These are phyloP conservation scores for Xanthostigma xanthostigma DNA, from an alignment of 2,888 invertebrate genomes.

Conservation along the genomic window DNA sequence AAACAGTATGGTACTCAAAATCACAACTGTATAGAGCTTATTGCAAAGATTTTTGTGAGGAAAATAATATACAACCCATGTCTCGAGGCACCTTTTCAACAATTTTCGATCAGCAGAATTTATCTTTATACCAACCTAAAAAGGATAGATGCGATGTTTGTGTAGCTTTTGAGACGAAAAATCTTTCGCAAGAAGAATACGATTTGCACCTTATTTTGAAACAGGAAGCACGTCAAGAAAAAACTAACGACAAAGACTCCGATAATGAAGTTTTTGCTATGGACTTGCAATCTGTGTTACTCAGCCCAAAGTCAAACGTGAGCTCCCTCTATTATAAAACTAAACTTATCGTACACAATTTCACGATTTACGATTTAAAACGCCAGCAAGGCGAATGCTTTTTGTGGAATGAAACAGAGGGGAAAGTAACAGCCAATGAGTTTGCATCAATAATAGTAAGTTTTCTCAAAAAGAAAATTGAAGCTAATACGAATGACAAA, in stretches of 20 bases:
- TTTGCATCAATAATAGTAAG: slow-evolving; percentile 13
- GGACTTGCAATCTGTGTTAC: slow-evolving; percentile 6
- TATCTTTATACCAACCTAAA: slow-evolving; percentile 8
- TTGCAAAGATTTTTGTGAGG: no score
- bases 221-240: slow-evolving; percentile 7
- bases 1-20: no score
- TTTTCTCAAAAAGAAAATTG: slow-evolving; percentile 8
- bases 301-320: slow-evolving; percentile 9
- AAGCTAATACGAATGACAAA: slow-evolving; percentile 6
- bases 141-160: slow-evolving; percentile 10
- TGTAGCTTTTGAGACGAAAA: slow-evolving; percentile 9
- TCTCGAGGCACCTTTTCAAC: slow-evolving; percentile 2
- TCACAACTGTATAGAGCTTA: no score
- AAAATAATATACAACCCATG: slow-evolving; percentile 2
- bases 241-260: slow-evolving; percentile 7
- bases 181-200: slow-evolving; percentile 8
- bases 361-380: slow-evolving; percentile 15
- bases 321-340: slow-evolving; percentile 10
- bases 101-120: background rate
- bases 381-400: slow-evolving; percentile 14
- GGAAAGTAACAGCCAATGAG: slow-evolving; percentile 6
- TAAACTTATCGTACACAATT: slow-evolving; percentile 18
- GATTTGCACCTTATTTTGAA: slow-evolving; percentile 5
- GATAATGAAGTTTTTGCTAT: slow-evolving; percentile 8
- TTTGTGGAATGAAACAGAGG: slow-evolving; percentile 15